A percentile compares a stretch with the other conserved stretches of the same genome.
phyloP scores from a whole-genome alignment of 2,888 invertebrate genomes.

The Lasioglossum villosulum region DNA sequence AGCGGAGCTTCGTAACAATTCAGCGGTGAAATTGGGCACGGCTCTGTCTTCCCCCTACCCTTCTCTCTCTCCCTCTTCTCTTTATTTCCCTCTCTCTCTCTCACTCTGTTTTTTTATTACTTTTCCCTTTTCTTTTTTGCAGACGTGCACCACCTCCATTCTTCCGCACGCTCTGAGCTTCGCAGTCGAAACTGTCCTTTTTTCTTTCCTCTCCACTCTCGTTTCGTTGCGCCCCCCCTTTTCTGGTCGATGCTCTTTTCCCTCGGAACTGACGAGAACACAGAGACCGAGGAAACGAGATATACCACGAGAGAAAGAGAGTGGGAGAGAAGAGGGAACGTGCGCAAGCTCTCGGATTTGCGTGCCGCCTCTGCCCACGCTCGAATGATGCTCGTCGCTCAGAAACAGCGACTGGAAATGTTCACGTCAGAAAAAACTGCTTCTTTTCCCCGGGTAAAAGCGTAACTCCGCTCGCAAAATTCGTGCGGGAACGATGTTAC shows the following conservation, averaged over 20 bases:
- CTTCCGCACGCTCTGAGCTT: conserved; percentile 66
- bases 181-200: conserved; percentile 55
- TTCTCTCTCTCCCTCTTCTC: conserved; percentile 28
- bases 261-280: conserved; percentile 27
- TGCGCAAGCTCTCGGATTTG: conserved; percentile 61
- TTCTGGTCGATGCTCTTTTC: conserved; percentile 57
- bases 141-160: conserved; percentile 57
- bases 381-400: conserved; percentile 34
- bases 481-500: conserved; percentile 35
- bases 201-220: conserved; percentile 23
- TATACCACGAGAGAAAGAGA: conserved; percentile 30
- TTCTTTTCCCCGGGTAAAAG: conserved; percentile 5
- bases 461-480: conserved; percentile 22
- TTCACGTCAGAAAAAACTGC: conserved; percentile 23
- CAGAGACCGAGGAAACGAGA: background rate
- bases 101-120: conserved; percentile 23
- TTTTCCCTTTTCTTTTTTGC: conserved; percentile 44
- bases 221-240: conserved; percentile 52
- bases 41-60: conserved; percentile 8
- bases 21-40: conserved; percentile 63
- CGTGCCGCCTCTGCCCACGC: conserved; percentile 45
- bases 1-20: conserved; percentile 63
- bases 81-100: background rate
- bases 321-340: conserved; percentile 18
- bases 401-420: conserved; percentile 35